Conservation (phyloP, 1,140 invertebrate species). For the Lysiphlebus fabarum region DNA sequence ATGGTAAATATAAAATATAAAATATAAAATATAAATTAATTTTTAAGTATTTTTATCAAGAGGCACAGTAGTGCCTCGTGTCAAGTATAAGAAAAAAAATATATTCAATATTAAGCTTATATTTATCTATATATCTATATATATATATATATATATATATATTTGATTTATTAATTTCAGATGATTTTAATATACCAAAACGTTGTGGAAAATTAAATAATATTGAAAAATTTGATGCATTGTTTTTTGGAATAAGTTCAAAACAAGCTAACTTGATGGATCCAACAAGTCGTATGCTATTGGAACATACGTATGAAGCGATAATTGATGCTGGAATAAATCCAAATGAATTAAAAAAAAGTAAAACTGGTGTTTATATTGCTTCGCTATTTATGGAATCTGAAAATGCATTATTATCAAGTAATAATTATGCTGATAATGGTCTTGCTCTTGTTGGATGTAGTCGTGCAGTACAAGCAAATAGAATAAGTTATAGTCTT, state of each 20-base stretch:
- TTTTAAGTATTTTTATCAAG: neutral
- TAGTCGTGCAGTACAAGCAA: conserved; percentile 86
- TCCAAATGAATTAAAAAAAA: conserved; percentile 59
- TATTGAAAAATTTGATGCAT: conserved; percentile 77
- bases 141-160: too few species aligned
- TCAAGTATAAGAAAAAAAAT: too few species aligned
- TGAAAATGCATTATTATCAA: conserved; percentile 56
- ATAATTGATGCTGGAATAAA: conserved; percentile 78
- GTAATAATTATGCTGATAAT: conserved; percentile 33
- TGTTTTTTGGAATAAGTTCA: conserved; percentile 78
- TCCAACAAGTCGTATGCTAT: conserved; percentile 78
- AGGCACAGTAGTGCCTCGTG: too few species aligned
- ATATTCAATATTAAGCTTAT: too few species aligned
- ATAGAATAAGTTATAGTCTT: conserved; percentile 77
- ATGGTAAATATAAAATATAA: conserved; percentile 58
- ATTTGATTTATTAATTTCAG: too few species aligned
- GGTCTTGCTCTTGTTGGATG: conserved; percentile 61
- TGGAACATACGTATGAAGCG: conserved; percentile 84
- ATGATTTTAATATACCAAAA: conserved; percentile 67
- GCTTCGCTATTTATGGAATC: conserved; percentile 77
- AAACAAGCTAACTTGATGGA: conserved; percentile 86
- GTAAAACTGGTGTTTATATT: conserved; percentile 78
- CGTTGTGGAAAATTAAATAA: conserved; percentile 77
- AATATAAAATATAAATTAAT: too few species aligned
- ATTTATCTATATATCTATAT: too few species aligned